Evolutionary conservation across 2,888 invertebrate species (phyloP).

Genomic region (Metellina segmentata): DNA sequence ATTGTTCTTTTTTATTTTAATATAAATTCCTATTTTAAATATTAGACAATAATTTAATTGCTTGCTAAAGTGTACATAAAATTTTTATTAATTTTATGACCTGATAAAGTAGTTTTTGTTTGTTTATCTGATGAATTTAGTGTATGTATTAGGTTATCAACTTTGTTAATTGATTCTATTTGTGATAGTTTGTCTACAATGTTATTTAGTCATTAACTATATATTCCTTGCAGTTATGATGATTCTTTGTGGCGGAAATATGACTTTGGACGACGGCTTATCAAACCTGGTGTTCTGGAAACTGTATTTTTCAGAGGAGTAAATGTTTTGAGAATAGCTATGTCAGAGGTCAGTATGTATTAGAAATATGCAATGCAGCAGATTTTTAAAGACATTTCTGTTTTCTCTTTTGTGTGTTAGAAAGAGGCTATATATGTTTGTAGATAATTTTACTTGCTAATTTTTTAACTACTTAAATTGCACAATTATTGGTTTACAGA

Average conservation of each 20-base stretch:
- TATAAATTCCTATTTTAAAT: neutral
- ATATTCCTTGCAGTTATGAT: slow-evolving; percentile 83
- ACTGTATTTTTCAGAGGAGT: slow-evolving; percentile 89
- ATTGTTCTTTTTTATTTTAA: slow-evolving; percentile 8
- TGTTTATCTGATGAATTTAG: too few species aligned
- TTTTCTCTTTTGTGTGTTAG: neutral
- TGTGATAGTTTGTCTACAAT: neutral
- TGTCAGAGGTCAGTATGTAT: slow-evolving; percentile 86
- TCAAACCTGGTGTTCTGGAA: slow-evolving; percentile 87
- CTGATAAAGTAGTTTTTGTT: too few species aligned
- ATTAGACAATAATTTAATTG: neutral
- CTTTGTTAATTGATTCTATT: neutral
- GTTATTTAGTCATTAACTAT: neutral
- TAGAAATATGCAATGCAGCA: too few species aligned
- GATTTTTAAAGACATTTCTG: neutral
- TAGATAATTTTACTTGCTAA: too few species aligned
- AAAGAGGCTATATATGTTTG: too few species aligned
- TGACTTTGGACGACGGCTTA: slow-evolving; percentile 87
- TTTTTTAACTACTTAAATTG: too few species aligned
- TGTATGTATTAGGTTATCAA: too few species aligned
- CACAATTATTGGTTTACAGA: too few species aligned
- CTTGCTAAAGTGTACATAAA: too few species aligned
- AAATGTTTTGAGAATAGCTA: slow-evolving; percentile 88
- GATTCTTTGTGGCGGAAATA: slow-evolving; percentile 92
- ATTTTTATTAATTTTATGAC: too few species aligned